Percentiles rank a stretch among this genome's conserved stretches.
phyloP scores from a whole-genome alignment of 2,888 invertebrate species.

The Augochlorella aurata region DNA sequence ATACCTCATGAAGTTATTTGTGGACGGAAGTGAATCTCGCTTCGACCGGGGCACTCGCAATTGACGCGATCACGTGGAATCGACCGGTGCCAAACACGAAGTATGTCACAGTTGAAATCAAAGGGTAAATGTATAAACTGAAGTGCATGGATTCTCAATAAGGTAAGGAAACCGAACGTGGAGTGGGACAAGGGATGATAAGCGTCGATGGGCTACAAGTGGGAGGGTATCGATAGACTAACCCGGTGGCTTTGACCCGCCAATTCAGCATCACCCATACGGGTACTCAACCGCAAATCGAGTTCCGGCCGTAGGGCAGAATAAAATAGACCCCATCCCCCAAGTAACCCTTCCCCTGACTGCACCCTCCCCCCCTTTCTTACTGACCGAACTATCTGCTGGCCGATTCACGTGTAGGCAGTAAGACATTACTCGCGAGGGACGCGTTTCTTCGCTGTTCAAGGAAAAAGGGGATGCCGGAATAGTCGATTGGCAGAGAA shows the following conservation, averaged over 20 bases:
- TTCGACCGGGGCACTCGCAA: too few species aligned
- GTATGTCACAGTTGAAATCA: constrained; percentile 26
- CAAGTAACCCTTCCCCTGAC: constrained; percentile 24
- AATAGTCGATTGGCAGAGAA: constrained; percentile 12
- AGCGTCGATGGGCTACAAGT: constrained; percentile 47
- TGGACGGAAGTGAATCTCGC: too few species aligned
- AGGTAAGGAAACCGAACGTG: constrained; percentile 28
- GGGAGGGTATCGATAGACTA: constrained; percentile 53
- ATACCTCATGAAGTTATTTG: too few species aligned
- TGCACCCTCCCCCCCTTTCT: constrained; percentile 9
- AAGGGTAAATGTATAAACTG: constrained; percentile 28
- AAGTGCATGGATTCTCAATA: constrained; percentile 40
- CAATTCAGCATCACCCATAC: constrained; percentile 79
- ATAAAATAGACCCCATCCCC: constrained; percentile 74
- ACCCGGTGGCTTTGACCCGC: constrained; percentile 72
- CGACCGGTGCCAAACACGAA: neutral
- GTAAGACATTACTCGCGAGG: constrained; percentile 76
- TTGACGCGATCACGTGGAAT: neutral
- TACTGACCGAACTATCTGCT: constrained; percentile 55
- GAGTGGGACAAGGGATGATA: constrained; percentile 17
- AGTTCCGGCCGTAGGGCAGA: constrained; percentile 77
- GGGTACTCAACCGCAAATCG: constrained; percentile 80
- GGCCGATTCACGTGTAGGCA: constrained; percentile 68
- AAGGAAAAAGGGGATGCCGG: constrained; percentile 16
- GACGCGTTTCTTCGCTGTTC: constrained; percentile 69